A percentile compares a stretch with the other conserved stretches of the same genome.
Conservation (phyloP, 23 tunicate species). For the Botrylloides violaceus region DNA sequence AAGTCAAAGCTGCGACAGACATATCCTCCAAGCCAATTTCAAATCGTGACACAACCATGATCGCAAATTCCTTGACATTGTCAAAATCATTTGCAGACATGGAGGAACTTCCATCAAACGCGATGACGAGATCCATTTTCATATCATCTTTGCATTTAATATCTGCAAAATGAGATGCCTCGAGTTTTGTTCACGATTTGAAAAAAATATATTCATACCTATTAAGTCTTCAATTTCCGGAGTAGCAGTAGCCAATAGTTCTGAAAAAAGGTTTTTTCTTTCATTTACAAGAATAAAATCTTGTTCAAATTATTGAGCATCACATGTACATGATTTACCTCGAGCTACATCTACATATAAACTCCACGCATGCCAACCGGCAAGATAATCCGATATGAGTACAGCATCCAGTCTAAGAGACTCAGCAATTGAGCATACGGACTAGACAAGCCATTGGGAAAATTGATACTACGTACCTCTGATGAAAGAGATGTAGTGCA, state of each 20-base stretch:
- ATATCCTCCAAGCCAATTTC: constrained; percentile 20
- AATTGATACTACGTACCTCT: too few relatives aligned
- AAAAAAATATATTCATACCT: constrained; percentile 3
- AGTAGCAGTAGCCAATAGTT: not conserved
- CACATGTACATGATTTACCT: too few relatives aligned
- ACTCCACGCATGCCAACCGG: too few relatives aligned
- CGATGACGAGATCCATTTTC: constrained; percentile 35
- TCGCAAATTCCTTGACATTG: constrained; percentile 16
- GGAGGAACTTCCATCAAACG: constrained; percentile 39
- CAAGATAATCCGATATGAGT: too few relatives aligned
- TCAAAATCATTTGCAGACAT: constrained; percentile 15
- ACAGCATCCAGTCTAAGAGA: too few relatives aligned
- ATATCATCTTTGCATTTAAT: constrained; percentile 16
- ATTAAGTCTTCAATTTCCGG: not conserved
- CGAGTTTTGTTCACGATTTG: not conserved
- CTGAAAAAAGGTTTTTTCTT: too few relatives aligned
- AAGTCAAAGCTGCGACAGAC: constrained; percentile 30
- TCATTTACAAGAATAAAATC: too few relatives aligned
- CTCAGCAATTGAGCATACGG: too few relatives aligned
- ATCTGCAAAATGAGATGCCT: not conserved
- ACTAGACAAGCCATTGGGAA: too few relatives aligned
- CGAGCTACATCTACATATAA: too few relatives aligned
- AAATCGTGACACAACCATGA: constrained; percentile 23
- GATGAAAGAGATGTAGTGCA: too few relatives aligned
- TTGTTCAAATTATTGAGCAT: too few relatives aligned